Evolutionary conservation across 2,888 invertebrate species (phyloP), one percentile per base, ranked within the genome.

Genomic region (Iphiclides podalirius): DNA sequence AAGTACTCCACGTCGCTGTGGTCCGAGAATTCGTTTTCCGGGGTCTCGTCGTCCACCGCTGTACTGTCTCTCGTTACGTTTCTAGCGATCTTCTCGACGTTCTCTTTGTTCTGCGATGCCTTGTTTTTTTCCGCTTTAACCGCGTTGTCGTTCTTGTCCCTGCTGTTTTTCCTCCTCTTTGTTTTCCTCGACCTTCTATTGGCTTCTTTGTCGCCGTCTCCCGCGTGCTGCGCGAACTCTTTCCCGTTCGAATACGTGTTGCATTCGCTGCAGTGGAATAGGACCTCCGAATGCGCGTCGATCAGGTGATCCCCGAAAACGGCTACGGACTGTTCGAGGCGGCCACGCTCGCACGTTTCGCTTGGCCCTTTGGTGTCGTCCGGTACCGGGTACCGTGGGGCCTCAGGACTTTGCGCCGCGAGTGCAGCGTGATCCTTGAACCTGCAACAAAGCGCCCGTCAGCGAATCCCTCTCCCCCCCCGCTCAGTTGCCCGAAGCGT

Each of bases 211-310:
- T 50, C 39, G 4, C 33, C 31, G 36, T 46, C 37, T 4, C 33
- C 34, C 12, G 52, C 8, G 51, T 65, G 60, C n/a, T 67, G 60
- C 4, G 80, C 61, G 42, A 87, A 72, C 28, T 74, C 68, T 20
- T 64, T 71, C 16, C 70, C 61, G 52, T 79, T 73, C 31, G 81
- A 63, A 59, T 75, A 79, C 4, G 64, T 58, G 53, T 75, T 66
- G 64, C 89, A 88, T 35, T 81, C 73, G 40, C 77, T 78, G 64
- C 89, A 89, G 51, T 75, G 78, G 63, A 86, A 83, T 49, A 87
- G 62, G 16, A 64, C 56, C 34, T 75, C 67, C 1, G 66, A 59
- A 61, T 86, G 87, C 1, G 55, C 57, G 15, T 64, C 54, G 26
- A 72, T 53, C 31, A 84, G 57, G 59, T 87, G 89, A 4, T 68